Evolutionary conservation across 2,113 vertebrate genomes (phyloP), one percentile per base, ranked within the genome.

Genomic region (Oryzias curvinotus): DNA sequence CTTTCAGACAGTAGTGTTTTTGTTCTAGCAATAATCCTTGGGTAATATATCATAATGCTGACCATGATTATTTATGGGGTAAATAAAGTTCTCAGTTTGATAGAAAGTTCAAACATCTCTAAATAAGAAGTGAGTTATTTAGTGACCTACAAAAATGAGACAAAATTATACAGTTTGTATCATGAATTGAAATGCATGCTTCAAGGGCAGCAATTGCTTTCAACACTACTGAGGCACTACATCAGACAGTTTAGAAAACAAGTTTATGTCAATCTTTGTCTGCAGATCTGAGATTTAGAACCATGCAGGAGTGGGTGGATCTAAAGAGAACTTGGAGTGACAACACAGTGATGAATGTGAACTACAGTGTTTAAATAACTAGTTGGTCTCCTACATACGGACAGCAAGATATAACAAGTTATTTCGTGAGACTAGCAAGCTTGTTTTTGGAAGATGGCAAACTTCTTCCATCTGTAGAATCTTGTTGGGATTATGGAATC

Each of bases 161-260:
- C 36, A 10, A 8, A 36, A 36, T 30, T 30, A 7, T 7, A 30
- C 26, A 28, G 26, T 28, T 28, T 28, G 26, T 28, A 7, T 71
- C 57, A 59, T 18, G 30, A 47, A 1, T 18, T 16, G 18, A 47
- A 8, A 47, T 6, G 16, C 63, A 48, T 5, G 18, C 53, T 28
- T 90, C 63, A 89, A 85, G 87, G 70, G 72, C 64, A 50, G 53
- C 72, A 77, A 85, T 89, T 85, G 75, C 66, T 87, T 82, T 55
- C 65, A 26, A 56, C 67, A 71, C 58, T 68, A 68, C 19, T 30
- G 4, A 63, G 67, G 72, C 56, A 30, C 73, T 62, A 66, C 19
- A 74, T 76, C 84, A 78, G 46, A 51, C 67, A 65, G 62, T 64
- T 60, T 15, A 50, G 52, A 48, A 18, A 75, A 60, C 51, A 73